Evolutionary conservation across 2,113 vertebrate species (phyloP), one percentile per base, ranked within the genome.

Genomic region (Lonchura striata): DNA sequence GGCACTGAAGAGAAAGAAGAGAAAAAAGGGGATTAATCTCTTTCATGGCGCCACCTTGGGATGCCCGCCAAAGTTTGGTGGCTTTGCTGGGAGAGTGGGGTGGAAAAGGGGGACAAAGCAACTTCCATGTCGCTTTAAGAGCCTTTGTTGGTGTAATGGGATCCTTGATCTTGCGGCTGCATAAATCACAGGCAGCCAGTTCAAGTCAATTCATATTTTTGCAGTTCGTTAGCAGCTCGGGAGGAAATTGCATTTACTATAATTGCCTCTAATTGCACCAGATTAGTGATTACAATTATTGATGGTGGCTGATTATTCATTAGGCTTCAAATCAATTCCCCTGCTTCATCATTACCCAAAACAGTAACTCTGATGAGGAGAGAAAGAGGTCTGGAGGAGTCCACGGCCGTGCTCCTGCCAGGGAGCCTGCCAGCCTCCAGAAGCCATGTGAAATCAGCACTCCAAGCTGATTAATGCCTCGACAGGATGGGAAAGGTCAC

Each of bases 251-350:
- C 98, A 98, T 98, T 98, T 98, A 98, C 98, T 98, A 98, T 98
- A 98, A 98, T 98, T 98, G 98, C 97, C 94, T 97, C 97, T 98
- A 98, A 98, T 98, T 98, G 98, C 98, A 97, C 96, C 97, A 98
- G 98, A 98, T 98, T 98, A 98, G 98, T 98, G 98, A 98, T 98
- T 98, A 98, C 98, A 97, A 98, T 98, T 98, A 98, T 98, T 98
- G 98, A 98, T 98, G 98, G 98, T 97, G 96, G 97, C 98, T 98
- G 98, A 98, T 98, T 98, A 98, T 98, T 98, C 98, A 97, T 98
- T 98, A 98, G 97, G 97, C 97, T 97, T 98, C 98, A 97, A 98
- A 98, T 98, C 98, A 98, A 98, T 98, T 95, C 97, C 95, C 74
- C 39, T 92, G 96, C 97, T 96, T 97, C 94, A 88, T 98, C 97